A percentile compares a stretch with the other conserved stretches of the same genome.
These are phyloP conservation scores for Pygoscelis antarcticus DNA, from an alignment of 2,113 vertebrate species.

Conservation along the genomic window DNA sequence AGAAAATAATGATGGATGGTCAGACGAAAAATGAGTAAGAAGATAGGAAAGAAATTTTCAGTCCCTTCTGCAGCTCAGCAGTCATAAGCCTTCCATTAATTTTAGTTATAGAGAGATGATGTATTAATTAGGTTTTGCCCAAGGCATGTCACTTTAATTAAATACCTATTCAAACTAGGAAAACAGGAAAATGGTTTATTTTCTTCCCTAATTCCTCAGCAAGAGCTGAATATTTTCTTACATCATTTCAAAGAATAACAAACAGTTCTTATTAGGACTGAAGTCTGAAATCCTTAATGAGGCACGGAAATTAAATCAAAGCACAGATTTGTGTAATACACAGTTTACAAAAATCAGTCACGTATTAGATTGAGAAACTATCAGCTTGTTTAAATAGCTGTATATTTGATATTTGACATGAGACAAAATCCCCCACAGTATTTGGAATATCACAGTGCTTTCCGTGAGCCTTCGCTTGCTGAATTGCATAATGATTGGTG, in stretches of 20 bases:
- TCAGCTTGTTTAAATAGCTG: background rate
- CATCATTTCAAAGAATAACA: background rate
- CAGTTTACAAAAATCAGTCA: background rate
- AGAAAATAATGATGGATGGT: background rate
- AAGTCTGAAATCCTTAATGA: background rate
- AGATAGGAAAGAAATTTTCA: background rate
- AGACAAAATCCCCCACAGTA: background rate
- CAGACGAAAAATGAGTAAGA: background rate
- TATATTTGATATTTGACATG: background rate
- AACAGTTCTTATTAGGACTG: background rate
- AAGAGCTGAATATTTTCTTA: slow-evolving; percentile 11
- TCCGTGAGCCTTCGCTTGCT: background rate
- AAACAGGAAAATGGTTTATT: slow-evolving; percentile 30
- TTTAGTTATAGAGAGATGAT: background rate
- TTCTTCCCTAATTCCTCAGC: slow-evolving; percentile 35
- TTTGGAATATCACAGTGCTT: background rate
- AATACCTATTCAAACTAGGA: slow-evolving; percentile 33
- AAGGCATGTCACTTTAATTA: slow-evolving; percentile 39
- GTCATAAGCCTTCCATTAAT: background rate
- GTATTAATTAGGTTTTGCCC: slow-evolving; percentile 41
- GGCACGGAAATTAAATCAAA: slow-evolving; percentile 12
- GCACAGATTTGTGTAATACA: background rate
- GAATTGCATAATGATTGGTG: background rate
- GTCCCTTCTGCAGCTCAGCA: background rate
- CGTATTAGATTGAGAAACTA: background rate